Base-by-base conservation (phyloP, 2,888 invertebrate genomes). In the Dromius quadrimaculatus region DNA sequence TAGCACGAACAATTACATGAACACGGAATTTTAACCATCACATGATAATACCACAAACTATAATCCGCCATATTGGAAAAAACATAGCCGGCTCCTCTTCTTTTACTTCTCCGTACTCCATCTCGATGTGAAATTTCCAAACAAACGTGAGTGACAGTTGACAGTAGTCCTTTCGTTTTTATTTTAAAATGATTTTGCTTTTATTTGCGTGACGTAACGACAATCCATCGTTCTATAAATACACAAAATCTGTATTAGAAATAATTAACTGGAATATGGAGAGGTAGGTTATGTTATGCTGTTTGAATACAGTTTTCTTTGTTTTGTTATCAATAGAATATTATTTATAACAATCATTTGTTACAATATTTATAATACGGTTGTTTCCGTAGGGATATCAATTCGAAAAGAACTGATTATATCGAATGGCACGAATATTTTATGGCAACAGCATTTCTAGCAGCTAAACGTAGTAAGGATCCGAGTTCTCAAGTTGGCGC, bases 381-480 rank as follows among this genome's bases (percentile, higher is more conserved):
- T 38, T 38, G 13, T n/a, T 20, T 28, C n/a, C 74, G 57, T 57
- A 76, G 77, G 61, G 71, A 77, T 71, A 64, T 75, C 1, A 78
- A 76, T 66, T 47, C 63, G 13, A 92, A 91, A 81, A 84, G 91
- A 38, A 75, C 79, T 34, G 87, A 88, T 73, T 94, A 92, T 77
- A 80, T 98, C 23, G 87, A 88, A 38, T 98, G 97, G 97, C 86
- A 90, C 71, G 98, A 98, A 74, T 98, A 97, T 82, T 98, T 98
- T 79, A 98, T 98, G 98, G 92, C 93, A 0, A 88, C 91, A 5
- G 97, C 97, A 1, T 89, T 96, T 78, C 84, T 98, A 20, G 92
- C 96, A 0, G 93, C 97, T 0, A 92, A 94, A 84, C 86, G 98
- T 66, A 97, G 97, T 79, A 98, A 98, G 84, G 98, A 98, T 84